These are phyloP conservation scores for Poeciliopsis infans DNA, from an alignment of 2,797 vertebrate genomes.

Conservation along the genomic window DNA sequence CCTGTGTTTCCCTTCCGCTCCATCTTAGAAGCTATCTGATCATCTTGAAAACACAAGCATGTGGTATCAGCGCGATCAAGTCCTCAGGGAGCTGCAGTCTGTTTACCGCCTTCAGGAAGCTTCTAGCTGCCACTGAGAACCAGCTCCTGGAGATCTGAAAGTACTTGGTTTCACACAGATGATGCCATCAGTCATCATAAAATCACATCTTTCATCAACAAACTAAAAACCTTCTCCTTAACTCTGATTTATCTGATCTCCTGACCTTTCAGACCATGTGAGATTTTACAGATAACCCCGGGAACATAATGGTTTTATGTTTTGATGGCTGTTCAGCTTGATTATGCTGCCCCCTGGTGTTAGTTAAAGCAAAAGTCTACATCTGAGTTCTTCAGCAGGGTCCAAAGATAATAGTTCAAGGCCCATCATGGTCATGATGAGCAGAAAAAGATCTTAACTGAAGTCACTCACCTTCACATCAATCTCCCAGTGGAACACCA, in stretches of 20 bases:
- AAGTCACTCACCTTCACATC: not conserved
- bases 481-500: not conserved
- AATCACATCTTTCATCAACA: not conserved
- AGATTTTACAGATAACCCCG: not conserved
- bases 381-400: not conserved
- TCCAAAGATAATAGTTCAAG: not conserved
- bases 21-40: not conserved
- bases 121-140: not conserved
- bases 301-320: not conserved
- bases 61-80: not conserved
- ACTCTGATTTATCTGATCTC: not conserved
- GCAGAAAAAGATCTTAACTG: not conserved
- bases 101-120: constrained; percentile 1
- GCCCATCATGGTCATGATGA: not conserved
- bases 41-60: not conserved
- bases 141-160: not conserved
- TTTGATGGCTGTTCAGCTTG: too few species aligned
- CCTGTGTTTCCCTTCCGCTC: not conserved
- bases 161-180: not conserved
- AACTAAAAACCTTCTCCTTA: not conserved
- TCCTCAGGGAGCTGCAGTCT: constrained; percentile 7
- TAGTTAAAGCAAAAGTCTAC: not conserved
- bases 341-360: constrained; percentile 9
- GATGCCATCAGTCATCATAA: not conserved
- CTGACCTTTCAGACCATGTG: not conserved